Evolutionary conservation across 2,888 invertebrate genomes (phyloP).

Genomic region (Lycocerus yunnanus): DNA sequence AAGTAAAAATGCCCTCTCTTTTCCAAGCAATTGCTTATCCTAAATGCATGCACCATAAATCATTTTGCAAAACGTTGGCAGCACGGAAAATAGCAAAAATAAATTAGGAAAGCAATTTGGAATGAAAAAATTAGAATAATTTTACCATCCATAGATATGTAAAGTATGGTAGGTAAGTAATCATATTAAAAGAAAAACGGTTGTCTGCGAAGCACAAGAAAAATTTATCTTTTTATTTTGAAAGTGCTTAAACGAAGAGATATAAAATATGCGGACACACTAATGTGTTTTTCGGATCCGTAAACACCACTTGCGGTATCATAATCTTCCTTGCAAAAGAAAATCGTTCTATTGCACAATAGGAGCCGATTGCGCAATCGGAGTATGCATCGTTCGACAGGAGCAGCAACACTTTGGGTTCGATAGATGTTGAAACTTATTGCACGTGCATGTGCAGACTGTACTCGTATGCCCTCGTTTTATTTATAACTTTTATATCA

Average conservation of each 20-base stretch:
- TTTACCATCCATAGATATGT: neutral
- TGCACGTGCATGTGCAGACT: slow-evolving; percentile 31
- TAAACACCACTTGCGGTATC: slow-evolving; percentile 20
- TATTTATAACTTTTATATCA: slow-evolving; percentile 41
- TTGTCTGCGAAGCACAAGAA: slow-evolving; percentile 12
- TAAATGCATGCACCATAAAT: neutral
- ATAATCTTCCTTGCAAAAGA: slow-evolving; percentile 20
- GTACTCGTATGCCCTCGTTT: slow-evolving; percentile 28
- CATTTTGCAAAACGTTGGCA: neutral
- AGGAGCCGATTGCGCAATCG: slow-evolving; percentile 32
- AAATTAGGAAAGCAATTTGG: neutral
- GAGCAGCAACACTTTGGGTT: slow-evolving; percentile 8
- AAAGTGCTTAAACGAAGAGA: slow-evolving; percentile 20
- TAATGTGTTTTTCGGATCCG: slow-evolving; percentile 25
- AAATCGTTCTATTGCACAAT: slow-evolving; percentile 18
- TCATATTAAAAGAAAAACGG: slow-evolving; percentile 20
- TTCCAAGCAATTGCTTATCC: neutral
- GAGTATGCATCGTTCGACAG: slow-evolving; percentile 32
- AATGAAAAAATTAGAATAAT: neutral
- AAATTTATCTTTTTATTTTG: slow-evolving; percentile 11
- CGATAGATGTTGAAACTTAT: slow-evolving; percentile 31
- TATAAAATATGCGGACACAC: slow-evolving; percentile 28
- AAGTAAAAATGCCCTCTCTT: neutral
- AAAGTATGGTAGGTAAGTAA: slow-evolving; percentile 7
- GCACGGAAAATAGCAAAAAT: neutral